Conservation (phyloP, 2,797 vertebrate genomes). For the Schizopygopsis malacanthus region DNA sequence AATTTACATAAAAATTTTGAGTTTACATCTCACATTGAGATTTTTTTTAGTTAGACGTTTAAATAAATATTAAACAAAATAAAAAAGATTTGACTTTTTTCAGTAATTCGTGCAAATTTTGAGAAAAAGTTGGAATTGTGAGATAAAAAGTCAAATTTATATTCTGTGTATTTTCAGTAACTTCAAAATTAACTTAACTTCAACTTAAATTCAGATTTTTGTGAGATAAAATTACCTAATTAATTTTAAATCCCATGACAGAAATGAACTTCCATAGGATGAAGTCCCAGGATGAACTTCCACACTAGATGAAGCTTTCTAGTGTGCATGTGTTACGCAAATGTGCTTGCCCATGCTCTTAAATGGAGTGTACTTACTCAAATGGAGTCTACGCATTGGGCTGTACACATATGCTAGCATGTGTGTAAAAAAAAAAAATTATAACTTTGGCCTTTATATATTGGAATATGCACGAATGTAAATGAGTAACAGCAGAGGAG, state of each 20-base stretch:
- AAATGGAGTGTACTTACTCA: neutral
- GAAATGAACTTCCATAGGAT: neutral
- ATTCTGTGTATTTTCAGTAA: neutral
- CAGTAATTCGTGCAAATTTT: too few relatives aligned
- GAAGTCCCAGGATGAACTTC: too few relatives aligned
- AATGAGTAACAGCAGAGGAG: neutral
- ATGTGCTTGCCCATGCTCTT: neutral
- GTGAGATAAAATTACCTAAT: too few relatives aligned
- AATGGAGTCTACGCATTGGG: neutral
- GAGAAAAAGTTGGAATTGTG: neutral
- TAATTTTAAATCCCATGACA: too few relatives aligned
- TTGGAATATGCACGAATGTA: accelerated
- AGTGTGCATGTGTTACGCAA: neutral
- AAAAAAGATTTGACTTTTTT: too few relatives aligned
- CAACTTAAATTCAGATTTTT: too few relatives aligned
- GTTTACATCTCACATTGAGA: too few relatives aligned
- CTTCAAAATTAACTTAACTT: too few relatives aligned
- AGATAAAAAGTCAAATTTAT: neutral
- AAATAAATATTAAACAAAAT: too few relatives aligned
- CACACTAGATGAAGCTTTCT: neutral
- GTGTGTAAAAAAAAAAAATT: neutral
- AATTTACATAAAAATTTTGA: too few relatives aligned
- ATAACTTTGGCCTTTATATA: too few relatives aligned
- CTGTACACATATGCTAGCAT: neutral
- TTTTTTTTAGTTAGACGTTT: too few relatives aligned